These are phyloP conservation scores for Lepus europaeus DNA, from an alignment of 2,113 vertebrate genomes.

Conservation along the genomic window DNA sequence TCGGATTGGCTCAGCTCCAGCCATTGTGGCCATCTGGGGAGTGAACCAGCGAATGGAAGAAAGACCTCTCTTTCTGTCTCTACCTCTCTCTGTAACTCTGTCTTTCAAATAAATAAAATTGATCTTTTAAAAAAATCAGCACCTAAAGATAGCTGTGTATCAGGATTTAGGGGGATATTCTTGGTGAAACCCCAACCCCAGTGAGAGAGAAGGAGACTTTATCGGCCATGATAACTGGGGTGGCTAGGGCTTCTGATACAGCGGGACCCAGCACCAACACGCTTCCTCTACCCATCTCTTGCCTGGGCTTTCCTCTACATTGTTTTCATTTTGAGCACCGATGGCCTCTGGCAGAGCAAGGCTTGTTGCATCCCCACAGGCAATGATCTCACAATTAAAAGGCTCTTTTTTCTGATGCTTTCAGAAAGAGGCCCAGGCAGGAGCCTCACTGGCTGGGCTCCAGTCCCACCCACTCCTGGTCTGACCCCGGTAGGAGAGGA, in stretches of 20 bases:
- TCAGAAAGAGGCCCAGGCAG: background rate
- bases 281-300: background rate
- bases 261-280: fast-evolving
- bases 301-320: background rate
- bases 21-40: no score
- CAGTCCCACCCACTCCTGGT: background rate
- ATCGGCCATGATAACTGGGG: background rate
- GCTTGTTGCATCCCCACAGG: background rate
- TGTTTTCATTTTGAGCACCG: background rate
- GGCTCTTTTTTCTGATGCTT: background rate
- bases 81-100: no score
- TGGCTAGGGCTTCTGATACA: background rate
- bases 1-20: no score
- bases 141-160: background rate
- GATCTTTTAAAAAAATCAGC: background rate
- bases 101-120: no score
- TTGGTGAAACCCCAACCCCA: background rate
- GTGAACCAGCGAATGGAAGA: no score
- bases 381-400: background rate
- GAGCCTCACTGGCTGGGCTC: background rate
- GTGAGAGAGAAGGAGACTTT: background rate
- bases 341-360: background rate
- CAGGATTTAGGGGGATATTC: background rate
- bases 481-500: background rate
- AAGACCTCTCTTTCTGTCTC: no score